phyloP scores from a whole-genome alignment of 2,888 invertebrate species.

The Trisateles emortualis region DNA sequence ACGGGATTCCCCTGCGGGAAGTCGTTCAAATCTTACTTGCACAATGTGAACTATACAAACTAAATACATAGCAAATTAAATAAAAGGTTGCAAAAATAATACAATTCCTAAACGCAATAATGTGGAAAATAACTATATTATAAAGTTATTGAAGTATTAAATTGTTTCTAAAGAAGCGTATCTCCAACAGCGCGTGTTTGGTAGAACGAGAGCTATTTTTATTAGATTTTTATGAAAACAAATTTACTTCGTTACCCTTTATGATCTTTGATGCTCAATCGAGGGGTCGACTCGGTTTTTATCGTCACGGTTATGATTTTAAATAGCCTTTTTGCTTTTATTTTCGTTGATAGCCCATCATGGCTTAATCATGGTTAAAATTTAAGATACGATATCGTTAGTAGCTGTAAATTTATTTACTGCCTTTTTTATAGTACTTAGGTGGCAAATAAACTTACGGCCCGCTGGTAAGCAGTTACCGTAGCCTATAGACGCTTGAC shows the following conservation, averaged over 20 bases:
- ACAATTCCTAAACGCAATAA: not conserved
- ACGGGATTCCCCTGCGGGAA: too few species aligned
- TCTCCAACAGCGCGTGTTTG: not conserved
- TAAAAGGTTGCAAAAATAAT: too few species aligned
- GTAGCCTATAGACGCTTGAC: too few species aligned
- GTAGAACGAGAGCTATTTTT: not conserved
- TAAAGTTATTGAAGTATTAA: not conserved
- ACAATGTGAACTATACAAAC: too few species aligned
- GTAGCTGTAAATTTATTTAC: not conserved
- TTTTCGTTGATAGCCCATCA: not conserved
- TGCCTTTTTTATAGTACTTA: too few species aligned
- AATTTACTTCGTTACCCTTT: conserved; percentile 5
- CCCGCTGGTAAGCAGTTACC: too few species aligned
- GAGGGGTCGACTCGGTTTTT: not conserved
- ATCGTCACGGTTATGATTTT: conserved; percentile 1
- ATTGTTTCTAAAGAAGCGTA: not conserved
- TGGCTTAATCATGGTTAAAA: not conserved
- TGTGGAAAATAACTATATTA: not conserved
- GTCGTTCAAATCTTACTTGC: too few species aligned
- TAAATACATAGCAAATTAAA: too few species aligned
- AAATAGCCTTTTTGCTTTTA: conserved; percentile 1
- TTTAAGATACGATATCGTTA: not conserved
- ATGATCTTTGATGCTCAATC: conserved; percentile 1
- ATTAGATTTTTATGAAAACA: conserved; percentile 6
- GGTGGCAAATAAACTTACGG: too few species aligned